Conservation (phyloP, 2,888 invertebrate genomes). For the Rhodophaea formosa region DNA sequence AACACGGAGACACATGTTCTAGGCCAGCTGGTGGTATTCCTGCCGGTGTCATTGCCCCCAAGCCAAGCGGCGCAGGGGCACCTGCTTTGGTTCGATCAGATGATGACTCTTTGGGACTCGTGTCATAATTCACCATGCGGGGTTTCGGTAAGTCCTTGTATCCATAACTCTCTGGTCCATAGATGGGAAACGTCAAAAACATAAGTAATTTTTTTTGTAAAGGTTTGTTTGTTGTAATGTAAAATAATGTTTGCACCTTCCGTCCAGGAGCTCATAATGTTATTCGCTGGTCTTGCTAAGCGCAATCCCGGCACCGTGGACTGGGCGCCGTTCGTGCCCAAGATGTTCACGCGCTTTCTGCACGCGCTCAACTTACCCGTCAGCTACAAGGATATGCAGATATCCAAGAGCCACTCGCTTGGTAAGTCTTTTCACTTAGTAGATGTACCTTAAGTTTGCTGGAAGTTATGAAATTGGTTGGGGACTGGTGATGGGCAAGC, state of each 20-base stretch:
- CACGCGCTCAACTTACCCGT: conserved; percentile 90
- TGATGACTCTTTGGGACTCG: conserved; percentile 89
- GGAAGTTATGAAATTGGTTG: too few species aligned
- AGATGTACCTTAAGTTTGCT: too few species aligned
- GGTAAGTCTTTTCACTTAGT: conserved; percentile 46
- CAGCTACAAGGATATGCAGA: conserved; percentile 84
- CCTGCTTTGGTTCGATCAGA: conserved; percentile 89
- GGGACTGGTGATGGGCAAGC: too few species aligned
- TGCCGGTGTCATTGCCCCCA: conserved; percentile 87
- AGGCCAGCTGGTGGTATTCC: conserved; percentile 86
- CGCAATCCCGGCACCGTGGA: conserved; percentile 91
- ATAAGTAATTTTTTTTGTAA: too few species aligned
- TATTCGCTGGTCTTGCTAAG: conserved; percentile 87
- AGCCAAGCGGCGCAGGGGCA: conserved; percentile 83
- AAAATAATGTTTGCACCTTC: neutral
- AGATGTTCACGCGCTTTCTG: conserved; percentile 87
- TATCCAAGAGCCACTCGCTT: conserved; percentile 77
- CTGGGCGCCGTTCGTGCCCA: conserved; percentile 91
- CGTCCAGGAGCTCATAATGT: conserved; percentile 84
- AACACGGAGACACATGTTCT: conserved; percentile 78
- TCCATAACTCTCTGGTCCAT: too few species aligned
- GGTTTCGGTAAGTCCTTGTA: conserved; percentile 64
- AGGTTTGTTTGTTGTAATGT: too few species aligned
- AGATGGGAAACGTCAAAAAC: too few species aligned
- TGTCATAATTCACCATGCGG: conserved; percentile 87